These are phyloP conservation scores for Magallana gigas DNA, from an alignment of 1,140 invertebrate species.

Conservation along the genomic window DNA sequence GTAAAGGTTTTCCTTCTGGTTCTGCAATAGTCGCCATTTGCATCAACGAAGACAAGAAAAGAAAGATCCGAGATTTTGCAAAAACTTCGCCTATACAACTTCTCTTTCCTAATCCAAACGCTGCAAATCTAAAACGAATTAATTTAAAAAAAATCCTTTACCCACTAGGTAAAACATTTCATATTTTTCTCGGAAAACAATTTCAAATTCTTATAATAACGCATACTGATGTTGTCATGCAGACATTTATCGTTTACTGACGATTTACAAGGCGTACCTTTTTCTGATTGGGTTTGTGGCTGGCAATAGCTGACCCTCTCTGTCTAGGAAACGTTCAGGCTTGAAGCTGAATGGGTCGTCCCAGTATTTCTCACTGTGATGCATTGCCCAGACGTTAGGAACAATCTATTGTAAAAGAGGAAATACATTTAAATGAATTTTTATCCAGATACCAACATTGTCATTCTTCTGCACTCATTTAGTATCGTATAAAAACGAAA, in stretches of 20 bases:
- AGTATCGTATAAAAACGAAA: too few relatives aligned
- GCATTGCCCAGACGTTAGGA: neutral
- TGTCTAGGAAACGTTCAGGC: neutral
- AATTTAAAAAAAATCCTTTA: neutral
- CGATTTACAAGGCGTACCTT: neutral
- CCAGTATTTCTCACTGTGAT: slow-evolving; percentile 12
- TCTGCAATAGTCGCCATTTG: neutral
- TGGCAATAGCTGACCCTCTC: neutral
- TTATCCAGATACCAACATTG: too few relatives aligned
- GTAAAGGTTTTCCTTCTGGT: neutral
- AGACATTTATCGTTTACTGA: too few relatives aligned
- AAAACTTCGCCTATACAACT: slow-evolving; percentile 9
- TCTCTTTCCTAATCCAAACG: slow-evolving; percentile 21
- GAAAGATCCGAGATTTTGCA: slow-evolving; percentile 19
- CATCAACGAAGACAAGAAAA: neutral
- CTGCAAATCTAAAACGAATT: neutral
- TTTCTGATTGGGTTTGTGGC: slow-evolving; percentile 2
- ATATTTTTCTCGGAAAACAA: too few relatives aligned
- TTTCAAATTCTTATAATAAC: too few relatives aligned
- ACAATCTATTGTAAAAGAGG: neutral
- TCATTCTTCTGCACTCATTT: too few relatives aligned
- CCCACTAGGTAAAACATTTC: neutral
- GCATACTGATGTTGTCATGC: too few relatives aligned
- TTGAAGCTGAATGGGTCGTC: neutral
- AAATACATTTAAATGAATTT: too few relatives aligned